Base-by-base conservation (phyloP, 2,888 invertebrate species). In the Acronicta aceris region DNA sequence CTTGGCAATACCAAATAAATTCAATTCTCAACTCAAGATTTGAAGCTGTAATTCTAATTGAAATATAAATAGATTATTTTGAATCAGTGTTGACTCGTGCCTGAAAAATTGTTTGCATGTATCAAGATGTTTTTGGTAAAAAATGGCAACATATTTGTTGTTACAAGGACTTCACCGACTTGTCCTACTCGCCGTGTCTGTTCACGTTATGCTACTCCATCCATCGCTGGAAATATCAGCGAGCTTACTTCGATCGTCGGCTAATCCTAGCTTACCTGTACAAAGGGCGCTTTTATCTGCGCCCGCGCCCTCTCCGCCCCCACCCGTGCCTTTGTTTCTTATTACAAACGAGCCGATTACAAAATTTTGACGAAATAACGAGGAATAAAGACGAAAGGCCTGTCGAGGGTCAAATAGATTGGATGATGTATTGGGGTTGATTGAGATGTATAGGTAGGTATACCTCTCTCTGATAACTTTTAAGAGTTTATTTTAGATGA, bases 231-330 rank as follows among this genome's bases (percentile, higher is more conserved):
- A 65, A 68, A 69, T 64, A 62, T 63, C 65, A 53, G 59, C 54
- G 38, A 70, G 64, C 56, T 71, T 64, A 65, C 66, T 51, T 50
- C 49, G 52, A 65, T 69, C 66, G 72, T 43, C 57, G 56, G 53
- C 71, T 79, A 59, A 79, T 76, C 79, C 68, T 47, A 54, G 78
- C 63, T 75, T 69, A 73, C 59, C 63, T 65, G 48, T 48, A 67
- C 68, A 67, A 65, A 67, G 59, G 57, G 57, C 65, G 49, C 25
- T 61, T 63, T 51, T 38, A 64, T 63, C 53, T 51, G 45, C 41
- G 25, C 49, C 25, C 49, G 45, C 51, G 52, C 47, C 48, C 53
- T 45, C 60, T 21, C 49, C 56, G 5, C n/a, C 38, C n/a, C n/a
- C 25, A 36, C 50, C 15, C 41, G 30, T 13, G 10, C 8, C 56